Conservation (phyloP, 2,888 invertebrate species). For the Labia minor region DNA sequence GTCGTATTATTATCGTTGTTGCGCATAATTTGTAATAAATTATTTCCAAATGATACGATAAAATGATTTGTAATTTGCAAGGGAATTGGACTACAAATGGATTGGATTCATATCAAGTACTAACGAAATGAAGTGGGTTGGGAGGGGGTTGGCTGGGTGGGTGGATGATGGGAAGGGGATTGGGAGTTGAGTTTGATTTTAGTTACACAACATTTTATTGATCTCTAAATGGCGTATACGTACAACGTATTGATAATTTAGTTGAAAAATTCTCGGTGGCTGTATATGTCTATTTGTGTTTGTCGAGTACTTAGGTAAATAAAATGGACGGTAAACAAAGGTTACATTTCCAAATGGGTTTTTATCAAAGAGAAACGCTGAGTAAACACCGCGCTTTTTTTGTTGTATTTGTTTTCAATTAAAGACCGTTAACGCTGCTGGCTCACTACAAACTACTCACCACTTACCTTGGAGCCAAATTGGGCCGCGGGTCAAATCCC, state of each 20-base stretch:
- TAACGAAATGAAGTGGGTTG: no score
- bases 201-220: slow-evolving; percentile 1
- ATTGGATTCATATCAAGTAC: background rate
- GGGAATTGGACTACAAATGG: slow-evolving; percentile 1
- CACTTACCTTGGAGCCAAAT: background rate
- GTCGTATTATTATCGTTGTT: background rate
- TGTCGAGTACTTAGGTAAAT: slow-evolving; percentile 3
- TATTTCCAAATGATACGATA: background rate
- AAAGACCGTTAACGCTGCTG: background rate
- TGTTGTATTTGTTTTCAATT: slow-evolving; percentile 13
- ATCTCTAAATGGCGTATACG: background rate
- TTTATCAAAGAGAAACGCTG: slow-evolving; percentile 13
- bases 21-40: background rate
- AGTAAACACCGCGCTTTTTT: background rate
- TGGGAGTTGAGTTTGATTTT: background rate
- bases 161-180: no score
- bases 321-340: slow-evolving; percentile 13
- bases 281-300: background rate
- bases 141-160: no score
- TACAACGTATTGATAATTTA: background rate
- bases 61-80: background rate
- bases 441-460: background rate
- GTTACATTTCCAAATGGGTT: slow-evolving; percentile 13
- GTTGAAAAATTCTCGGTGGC: background rate
- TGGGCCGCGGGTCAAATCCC: no score